Percentiles rank a stretch among this genome's conserved stretches.
Evolutionary conservation across 2,113 vertebrate genomes (phyloP).

Genomic region (Trogon melanurus): DNA sequence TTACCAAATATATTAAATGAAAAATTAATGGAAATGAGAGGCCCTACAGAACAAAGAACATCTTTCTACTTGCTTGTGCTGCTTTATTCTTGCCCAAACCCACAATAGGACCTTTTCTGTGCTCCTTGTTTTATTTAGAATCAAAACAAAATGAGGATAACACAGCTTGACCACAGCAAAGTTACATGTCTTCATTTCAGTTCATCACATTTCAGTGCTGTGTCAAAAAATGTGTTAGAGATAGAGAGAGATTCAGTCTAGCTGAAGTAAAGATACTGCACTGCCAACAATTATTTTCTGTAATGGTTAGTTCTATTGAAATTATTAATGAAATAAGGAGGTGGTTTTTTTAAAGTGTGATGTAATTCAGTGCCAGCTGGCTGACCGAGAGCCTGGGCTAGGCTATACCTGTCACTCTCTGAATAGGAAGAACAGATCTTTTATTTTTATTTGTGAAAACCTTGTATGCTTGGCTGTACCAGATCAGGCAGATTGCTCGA

Average conservation of each 20-base stretch:
- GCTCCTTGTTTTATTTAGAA: neutral
- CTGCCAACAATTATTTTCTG: constrained; percentile 8
- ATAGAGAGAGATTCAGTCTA: neutral
- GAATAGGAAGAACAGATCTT: constrained; percentile 12
- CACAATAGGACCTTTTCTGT: neutral
- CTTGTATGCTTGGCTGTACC: constrained; percentile 20
- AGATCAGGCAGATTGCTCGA: constrained; percentile 52
- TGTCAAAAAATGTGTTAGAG: constrained; percentile 12
- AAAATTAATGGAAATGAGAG: neutral
- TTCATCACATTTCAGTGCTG: constrained; percentile 7
- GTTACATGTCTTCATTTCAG: neutral
- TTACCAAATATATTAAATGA: neutral
- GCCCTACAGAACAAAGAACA: neutral
- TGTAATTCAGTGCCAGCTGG: constrained; percentile 16
- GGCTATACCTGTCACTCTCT: neutral
- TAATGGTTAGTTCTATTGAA: neutral
- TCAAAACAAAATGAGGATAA: neutral
- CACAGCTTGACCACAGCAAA: neutral
- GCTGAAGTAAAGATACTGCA: neutral
- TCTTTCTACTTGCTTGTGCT: neutral
- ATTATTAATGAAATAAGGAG: constrained; percentile 27
- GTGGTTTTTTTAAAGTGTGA: neutral
- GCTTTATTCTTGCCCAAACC: neutral
- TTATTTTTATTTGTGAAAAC: constrained; percentile 42
- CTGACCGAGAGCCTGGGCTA: neutral